These are phyloP conservation scores for Megaceryle alcyon DNA, from an alignment of 2,797 vertebrate species.

Conservation along the genomic window DNA sequence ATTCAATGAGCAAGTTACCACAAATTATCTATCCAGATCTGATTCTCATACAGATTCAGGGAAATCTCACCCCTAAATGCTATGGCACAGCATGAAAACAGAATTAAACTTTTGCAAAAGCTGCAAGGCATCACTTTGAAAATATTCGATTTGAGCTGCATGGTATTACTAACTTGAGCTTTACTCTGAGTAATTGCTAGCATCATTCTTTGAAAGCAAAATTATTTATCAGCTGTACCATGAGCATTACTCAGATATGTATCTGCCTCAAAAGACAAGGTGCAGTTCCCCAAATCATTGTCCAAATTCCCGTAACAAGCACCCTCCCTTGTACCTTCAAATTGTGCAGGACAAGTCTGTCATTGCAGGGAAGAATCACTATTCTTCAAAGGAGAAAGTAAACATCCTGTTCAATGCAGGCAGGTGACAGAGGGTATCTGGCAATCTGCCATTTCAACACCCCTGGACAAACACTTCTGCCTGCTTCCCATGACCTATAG, in stretches of 20 bases:
- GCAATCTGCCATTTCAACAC: neutral
- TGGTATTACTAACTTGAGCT: neutral
- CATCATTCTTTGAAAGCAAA: neutral
- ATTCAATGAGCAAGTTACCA: neutral
- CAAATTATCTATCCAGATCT: neutral
- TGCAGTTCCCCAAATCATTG: neutral
- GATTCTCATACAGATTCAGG: neutral
- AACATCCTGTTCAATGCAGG: fast-evolving
- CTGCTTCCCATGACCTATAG: neutral
- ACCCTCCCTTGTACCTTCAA: neutral
- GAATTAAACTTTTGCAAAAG: neutral
- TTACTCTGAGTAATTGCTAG: neutral
- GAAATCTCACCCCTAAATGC: neutral
- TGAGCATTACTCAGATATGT: fast-evolving
- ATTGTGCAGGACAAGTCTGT: neutral
- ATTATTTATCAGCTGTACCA: neutral
- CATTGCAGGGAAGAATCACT: neutral
- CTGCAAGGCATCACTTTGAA: neutral
- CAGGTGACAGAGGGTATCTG: neutral
- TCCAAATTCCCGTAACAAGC: neutral
- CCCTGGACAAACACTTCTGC: fast-evolving
- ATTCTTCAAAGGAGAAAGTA: neutral
- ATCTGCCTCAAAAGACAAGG: neutral
- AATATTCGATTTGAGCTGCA: neutral
- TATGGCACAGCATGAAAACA: neutral